These are phyloP conservation scores for Anguilla obscura DNA, from an alignment of 2,797 vertebrate species.

Conservation along the genomic window DNA sequence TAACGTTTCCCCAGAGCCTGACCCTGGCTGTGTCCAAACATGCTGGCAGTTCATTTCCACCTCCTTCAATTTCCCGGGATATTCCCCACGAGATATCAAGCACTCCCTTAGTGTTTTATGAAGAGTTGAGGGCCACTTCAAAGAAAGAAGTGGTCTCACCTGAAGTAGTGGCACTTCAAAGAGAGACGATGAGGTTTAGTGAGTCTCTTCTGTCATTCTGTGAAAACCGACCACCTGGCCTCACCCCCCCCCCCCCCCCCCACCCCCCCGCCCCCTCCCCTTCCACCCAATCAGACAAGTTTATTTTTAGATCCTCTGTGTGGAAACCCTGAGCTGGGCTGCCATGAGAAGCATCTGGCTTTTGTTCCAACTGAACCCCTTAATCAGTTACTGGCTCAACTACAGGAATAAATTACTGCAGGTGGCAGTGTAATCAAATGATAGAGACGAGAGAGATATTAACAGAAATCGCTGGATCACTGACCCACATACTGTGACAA, in stretches of 20 bases:
- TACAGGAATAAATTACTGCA: background rate
- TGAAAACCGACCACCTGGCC: background rate
- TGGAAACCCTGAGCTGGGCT: background rate
- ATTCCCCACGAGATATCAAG: background rate
- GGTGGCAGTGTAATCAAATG: background rate
- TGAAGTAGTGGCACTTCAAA: background rate
- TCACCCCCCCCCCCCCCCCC: background rate
- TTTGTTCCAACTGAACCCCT: background rate
- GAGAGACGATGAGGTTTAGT: background rate
- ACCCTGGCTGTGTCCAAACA: background rate
- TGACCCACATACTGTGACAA: background rate
- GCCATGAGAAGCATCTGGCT: background rate
- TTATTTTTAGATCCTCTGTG: background rate
- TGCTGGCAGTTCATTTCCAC: background rate
- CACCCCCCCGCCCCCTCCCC: too few relatives aligned
- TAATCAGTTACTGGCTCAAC: background rate
- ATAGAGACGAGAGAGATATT: background rate
- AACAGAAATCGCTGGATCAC: background rate
- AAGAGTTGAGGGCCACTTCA: background rate
- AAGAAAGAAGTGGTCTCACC: constrained; percentile 2
- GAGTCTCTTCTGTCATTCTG: background rate
- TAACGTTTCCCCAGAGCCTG: background rate
- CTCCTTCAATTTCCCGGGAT: background rate
- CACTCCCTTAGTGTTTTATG: background rate
- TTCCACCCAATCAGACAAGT: background rate